These are phyloP conservation scores for Cosmia pyralina DNA, from an alignment of 2,888 invertebrate genomes.

Conservation along the genomic window DNA sequence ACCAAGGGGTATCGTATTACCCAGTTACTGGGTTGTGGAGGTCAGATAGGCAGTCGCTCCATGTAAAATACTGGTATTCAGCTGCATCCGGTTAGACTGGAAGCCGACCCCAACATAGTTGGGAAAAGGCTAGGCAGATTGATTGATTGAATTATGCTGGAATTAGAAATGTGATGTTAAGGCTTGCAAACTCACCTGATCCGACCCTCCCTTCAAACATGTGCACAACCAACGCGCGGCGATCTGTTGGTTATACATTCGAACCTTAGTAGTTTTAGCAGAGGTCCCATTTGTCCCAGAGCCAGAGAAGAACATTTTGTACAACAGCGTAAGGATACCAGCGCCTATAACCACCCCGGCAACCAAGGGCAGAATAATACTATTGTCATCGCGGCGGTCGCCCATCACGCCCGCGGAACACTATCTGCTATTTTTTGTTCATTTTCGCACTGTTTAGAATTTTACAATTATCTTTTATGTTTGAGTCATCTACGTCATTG, in stretches of 20 bases:
- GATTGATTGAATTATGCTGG: no score
- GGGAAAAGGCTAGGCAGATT: no score
- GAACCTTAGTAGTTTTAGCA: conserved; percentile 14
- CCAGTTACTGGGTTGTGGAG: no score
- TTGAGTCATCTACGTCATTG: conserved; percentile 1
- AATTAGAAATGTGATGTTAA: neutral
- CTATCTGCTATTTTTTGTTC: conserved; percentile 26
- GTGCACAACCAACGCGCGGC: conserved; percentile 69
- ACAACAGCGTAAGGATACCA: conserved; percentile 72
- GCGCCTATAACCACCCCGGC: conserved; percentile 76
- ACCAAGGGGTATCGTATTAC: no score
- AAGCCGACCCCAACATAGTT: no score
- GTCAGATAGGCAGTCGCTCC: no score
- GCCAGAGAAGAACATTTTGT: conserved; percentile 68
- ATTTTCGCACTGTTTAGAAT: conserved; percentile 28
- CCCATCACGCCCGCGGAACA: conserved; percentile 51
- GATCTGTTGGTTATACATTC: conserved; percentile 64
- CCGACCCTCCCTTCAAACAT: conserved; percentile 63
- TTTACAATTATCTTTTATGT: conserved; percentile 4
- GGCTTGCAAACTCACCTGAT: conserved; percentile 52
- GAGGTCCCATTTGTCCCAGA: no score
- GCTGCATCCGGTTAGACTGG: no score
- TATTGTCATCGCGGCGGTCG: conserved; percentile 44
- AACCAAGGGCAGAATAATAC: conserved; percentile 69
- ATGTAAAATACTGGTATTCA: no score